These are phyloP conservation scores for Neolamprologus falcicula DNA, from an alignment of 2,113 vertebrate species.

Conservation along the genomic window DNA sequence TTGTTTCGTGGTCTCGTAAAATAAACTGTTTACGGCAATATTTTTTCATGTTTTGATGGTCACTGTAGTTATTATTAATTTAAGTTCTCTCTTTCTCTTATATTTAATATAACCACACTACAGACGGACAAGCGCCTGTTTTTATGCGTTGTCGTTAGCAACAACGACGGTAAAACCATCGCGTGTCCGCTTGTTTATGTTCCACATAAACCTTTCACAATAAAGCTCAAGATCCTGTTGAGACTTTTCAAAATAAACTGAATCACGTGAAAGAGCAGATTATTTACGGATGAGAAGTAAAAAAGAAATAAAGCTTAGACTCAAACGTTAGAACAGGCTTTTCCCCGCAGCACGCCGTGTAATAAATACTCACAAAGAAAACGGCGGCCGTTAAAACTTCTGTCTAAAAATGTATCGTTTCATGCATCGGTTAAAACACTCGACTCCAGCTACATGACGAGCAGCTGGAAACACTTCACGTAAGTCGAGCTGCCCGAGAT, in stretches of 20 bases:
- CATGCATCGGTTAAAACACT: too few species aligned
- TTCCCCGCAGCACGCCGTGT: too few species aligned
- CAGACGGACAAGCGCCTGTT: fast-evolving
- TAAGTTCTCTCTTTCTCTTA: not conserved
- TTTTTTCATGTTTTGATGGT: fast-evolving
- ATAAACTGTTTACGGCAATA: fast-evolving
- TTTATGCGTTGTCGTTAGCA: not conserved
- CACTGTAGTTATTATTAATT: not conserved
- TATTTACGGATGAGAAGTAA: not conserved
- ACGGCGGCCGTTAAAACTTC: fast-evolving
- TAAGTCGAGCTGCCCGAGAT: too few species aligned
- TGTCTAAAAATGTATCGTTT: too few species aligned
- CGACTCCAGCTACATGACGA: fast-evolving
- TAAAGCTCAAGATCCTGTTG: not conserved
- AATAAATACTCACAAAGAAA: too few species aligned
- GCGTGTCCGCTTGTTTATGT: not conserved
- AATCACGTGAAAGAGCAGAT: not conserved
- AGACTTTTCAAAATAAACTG: not conserved
- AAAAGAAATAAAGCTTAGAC: not conserved
- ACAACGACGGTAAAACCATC: fast-evolving
- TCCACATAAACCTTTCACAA: not conserved
- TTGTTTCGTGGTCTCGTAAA: not conserved
- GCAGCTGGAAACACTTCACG: fast-evolving
- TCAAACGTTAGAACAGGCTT: too few species aligned
- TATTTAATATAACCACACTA: not conserved